phyloP scores from a whole-genome alignment of 2,888 invertebrate species.

The Agelastica alni region DNA sequence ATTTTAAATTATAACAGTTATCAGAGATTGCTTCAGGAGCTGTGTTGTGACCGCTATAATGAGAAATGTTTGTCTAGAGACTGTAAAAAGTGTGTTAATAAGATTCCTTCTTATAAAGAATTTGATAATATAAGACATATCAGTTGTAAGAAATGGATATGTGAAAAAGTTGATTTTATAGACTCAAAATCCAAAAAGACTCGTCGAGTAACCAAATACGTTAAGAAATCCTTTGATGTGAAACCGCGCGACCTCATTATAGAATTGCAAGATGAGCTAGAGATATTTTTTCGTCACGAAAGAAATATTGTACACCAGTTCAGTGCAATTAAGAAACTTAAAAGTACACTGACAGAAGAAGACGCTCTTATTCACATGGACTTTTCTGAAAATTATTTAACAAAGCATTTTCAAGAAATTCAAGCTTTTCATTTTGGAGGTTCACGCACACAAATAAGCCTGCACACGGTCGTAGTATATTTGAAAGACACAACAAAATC shows the following conservation, averaged over 20 bases:
- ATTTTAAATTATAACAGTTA: conserved; percentile 1
- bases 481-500: conserved; percentile 10
- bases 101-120: not conserved
- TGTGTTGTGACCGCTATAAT: conserved; percentile 2
- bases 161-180: not conserved
- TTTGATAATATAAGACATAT: conserved; percentile 5
- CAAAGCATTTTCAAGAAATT: conserved; percentile 43
- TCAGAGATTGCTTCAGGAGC: not conserved
- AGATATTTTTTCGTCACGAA: conserved; percentile 4
- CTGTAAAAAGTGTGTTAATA: not conserved
- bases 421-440: conserved; percentile 50
- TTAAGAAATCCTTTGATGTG: too few species aligned
- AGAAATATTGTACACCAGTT: conserved; percentile 10
- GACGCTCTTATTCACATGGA: conserved; percentile 42
- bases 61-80: not conserved
- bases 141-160: not conserved
- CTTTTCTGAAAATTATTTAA: conserved; percentile 49
- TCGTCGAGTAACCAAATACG: too few species aligned
- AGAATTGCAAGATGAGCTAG: not conserved
- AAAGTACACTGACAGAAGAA: conserved; percentile 37
- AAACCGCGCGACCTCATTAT: not conserved
- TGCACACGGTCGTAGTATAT: conserved; percentile 51
- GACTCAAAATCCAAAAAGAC: too few species aligned
- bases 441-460: conserved; percentile 40
- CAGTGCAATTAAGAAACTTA: conserved; percentile 23